Evolutionary conservation across 2,888 invertebrate species (phyloP), one percentile per base, ranked within the genome.

Genomic region (Laothoe populi): DNA sequence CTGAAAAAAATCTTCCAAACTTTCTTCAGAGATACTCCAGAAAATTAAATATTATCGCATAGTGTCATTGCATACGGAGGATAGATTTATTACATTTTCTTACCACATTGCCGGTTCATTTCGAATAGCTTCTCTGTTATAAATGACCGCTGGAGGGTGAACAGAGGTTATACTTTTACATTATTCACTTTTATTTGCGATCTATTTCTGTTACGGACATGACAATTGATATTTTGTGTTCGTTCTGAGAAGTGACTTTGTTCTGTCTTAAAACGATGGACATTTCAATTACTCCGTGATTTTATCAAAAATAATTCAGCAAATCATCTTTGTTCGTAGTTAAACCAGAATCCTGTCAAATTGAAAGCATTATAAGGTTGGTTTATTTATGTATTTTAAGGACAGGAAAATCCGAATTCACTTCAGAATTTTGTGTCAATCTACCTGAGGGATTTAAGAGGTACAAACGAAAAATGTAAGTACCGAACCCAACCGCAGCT

Each of bases 171-270:
- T 13, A 46, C 26, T 35, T 53, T 35, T 11, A 35, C 53, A 53
- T 31, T 31, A 49, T n/a, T 49, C 16, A 53, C 35, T 53, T 53
- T 35, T 53, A 35, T 53, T 53, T 35, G 11, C 35, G 53, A 19
- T 31, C 31, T 53, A 31, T 31, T 53, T 53, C 11, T 5, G 11
- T 10, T 16, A 10, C 31, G 26, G 31, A 19, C 31, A 31, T 35
- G 26, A 35, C 31, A 53, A 53, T 35, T 35, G 53, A 53, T 53
- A 35, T 35, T 19, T 31, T 11, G 19, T n/a, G 53, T 53, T 53
- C 11, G 31, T 13, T 23, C 24, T 21, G 7, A 23, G 23, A 46
- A 24, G 24, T 46, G 19, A 19, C 44, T 44, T 44, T 44, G 44
- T 19, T 44, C 44, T 7, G 19, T 19, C 44, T 4, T 38, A 38